These are phyloP conservation scores for Pseudomugil gertrudae DNA, from an alignment of 2,797 vertebrate species.

Conservation along the genomic window DNA sequence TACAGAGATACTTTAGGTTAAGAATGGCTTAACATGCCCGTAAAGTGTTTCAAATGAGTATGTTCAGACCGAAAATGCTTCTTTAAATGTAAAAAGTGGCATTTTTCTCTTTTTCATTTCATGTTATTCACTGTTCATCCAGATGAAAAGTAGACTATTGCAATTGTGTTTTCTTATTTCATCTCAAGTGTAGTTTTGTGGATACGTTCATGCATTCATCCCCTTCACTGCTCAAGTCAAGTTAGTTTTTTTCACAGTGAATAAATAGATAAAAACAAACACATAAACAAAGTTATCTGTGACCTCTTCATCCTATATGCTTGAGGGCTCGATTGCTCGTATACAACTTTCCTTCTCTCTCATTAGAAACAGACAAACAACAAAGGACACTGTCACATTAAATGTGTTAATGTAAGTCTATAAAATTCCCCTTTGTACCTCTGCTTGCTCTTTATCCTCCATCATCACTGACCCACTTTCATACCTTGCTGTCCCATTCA, in stretches of 20 bases:
- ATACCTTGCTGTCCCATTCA: conserved; percentile 45
- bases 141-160: no score
- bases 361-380: conserved; percentile 21
- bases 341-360: conserved; percentile 1
- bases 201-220: conserved; percentile 10
- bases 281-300: conserved; percentile 14
- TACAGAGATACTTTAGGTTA: not conserved
- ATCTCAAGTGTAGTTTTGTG: conserved; percentile 1
- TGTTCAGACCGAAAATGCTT: not conserved
- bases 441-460: conserved; percentile 1
- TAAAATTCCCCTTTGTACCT: conserved; percentile 10
- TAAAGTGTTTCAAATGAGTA: not conserved
- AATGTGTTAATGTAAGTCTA: conserved; percentile 20
- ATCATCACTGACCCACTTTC: conserved; percentile 51
- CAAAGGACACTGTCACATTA: conserved; percentile 11
- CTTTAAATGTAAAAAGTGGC: conserved; percentile 1
- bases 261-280: conserved; percentile 9
- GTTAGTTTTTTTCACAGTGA: conserved; percentile 36
- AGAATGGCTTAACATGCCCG: not conserved
- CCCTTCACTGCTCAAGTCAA: not conserved
- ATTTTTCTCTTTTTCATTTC: not conserved
- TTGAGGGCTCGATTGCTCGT: conserved; percentile 13
- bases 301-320: conserved; percentile 3
- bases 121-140: not conserved
- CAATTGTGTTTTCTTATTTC: not conserved